Conservation (phyloP, 2,888 invertebrate species). For the Orgyia antiqua region DNA sequence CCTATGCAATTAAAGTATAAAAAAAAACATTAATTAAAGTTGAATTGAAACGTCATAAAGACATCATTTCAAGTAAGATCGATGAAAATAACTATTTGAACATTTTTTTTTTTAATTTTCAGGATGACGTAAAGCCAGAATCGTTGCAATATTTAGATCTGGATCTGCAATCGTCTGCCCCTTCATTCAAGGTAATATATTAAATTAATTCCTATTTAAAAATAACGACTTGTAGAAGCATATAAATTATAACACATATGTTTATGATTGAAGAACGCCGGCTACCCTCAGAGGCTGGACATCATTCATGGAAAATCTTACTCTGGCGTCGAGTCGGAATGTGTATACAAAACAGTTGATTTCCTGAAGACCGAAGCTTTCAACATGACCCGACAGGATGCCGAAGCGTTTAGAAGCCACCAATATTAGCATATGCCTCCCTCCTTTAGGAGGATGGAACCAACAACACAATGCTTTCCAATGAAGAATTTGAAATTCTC, state of each 20-base stretch:
- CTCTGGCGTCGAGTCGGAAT: slow-evolving; percentile 44
- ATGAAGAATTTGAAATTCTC: slow-evolving; percentile 1
- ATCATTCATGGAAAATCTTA: slow-evolving; percentile 44
- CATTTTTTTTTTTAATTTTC: slow-evolving; percentile 8
- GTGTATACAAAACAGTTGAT: slow-evolving; percentile 95
- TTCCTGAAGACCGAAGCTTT: slow-evolving; percentile 96
- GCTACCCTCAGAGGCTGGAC: slow-evolving; percentile 22
- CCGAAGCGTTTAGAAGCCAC: slow-evolving; percentile 80
- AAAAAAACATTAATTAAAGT: too few species aligned
- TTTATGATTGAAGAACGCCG: slow-evolving; percentile 29
- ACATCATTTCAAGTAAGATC: too few species aligned
- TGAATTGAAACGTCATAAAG: too few species aligned
- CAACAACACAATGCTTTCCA: not conserved
- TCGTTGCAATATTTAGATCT: slow-evolving; percentile 89
- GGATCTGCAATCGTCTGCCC: slow-evolving; percentile 81
- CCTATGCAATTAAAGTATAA: too few species aligned
- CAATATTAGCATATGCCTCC: slow-evolving; percentile 14
- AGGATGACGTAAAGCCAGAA: slow-evolving; percentile 40
- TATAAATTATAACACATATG: too few species aligned
- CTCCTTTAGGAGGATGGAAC: slow-evolving; percentile 1
- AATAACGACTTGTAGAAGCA: too few species aligned
- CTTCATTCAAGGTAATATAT: slow-evolving; percentile 32
- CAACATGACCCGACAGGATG: slow-evolving; percentile 89
- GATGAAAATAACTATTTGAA: too few species aligned
- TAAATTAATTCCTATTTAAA: too few species aligned